Conservation (phyloP, 2,797 vertebrate genomes). For the Alcedo atthis region DNA sequence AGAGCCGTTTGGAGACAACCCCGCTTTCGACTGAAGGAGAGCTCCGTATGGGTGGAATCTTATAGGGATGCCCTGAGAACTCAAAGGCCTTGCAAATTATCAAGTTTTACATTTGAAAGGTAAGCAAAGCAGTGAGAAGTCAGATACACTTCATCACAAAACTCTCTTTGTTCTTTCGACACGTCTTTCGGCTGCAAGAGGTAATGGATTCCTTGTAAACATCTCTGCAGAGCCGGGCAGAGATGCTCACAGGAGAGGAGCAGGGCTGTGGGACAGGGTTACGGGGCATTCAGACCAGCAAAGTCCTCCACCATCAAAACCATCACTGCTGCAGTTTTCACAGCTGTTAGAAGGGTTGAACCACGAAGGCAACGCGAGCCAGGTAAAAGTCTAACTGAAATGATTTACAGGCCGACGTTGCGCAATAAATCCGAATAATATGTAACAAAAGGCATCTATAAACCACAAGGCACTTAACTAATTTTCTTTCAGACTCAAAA, state of each 20-base stretch:
- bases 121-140: slow-evolving; percentile 61
- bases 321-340: neutral
- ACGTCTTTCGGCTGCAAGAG: slow-evolving; percentile 17
- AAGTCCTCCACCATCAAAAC: neutral
- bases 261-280: neutral
- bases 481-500: slow-evolving; percentile 44
- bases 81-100: slow-evolving; percentile 48
- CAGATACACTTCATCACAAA: slow-evolving; percentile 52
- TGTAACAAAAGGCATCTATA: slow-evolving; percentile 31
- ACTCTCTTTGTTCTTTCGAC: slow-evolving; percentile 57
- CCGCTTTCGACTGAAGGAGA: neutral
- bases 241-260: neutral
- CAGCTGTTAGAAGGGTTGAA: slow-evolving; percentile 24
- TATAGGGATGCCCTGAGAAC: slow-evolving; percentile 39
- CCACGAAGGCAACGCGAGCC: slow-evolving; percentile 13
- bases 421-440: slow-evolving; percentile 50
- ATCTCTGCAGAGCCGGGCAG: neutral
- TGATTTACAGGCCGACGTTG: slow-evolving; percentile 40
- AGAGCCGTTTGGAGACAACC: slow-evolving; percentile 31
- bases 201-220: slow-evolving; percentile 43
- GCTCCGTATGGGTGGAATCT: neutral
- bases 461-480: slow-evolving; percentile 55
- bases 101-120: slow-evolving; percentile 60
- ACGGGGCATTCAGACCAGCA: fast-evolving
- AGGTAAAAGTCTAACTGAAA: slow-evolving; percentile 39